These are phyloP conservation scores for Myotis daubentonii DNA, from an alignment of 2,797 vertebrate genomes.

Conservation along the genomic window DNA sequence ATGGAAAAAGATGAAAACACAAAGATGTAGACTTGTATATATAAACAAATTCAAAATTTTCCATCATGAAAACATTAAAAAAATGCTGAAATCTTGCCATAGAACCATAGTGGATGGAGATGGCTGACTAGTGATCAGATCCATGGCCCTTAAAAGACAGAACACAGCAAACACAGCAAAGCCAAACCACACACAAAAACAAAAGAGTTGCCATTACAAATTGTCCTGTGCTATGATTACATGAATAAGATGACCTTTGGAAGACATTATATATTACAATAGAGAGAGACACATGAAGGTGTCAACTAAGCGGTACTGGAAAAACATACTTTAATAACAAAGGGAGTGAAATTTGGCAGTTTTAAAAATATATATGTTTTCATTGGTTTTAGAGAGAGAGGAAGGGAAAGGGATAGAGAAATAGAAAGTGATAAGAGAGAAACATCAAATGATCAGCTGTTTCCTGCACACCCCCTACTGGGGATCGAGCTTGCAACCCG, in stretches of 20 bases:
- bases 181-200: slow-evolving; percentile 34
- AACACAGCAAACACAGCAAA: slow-evolving; percentile 17
- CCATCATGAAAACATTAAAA: slow-evolving; percentile 7
- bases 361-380: neutral
- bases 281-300: neutral
- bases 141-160: slow-evolving; percentile 8
- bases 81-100: slow-evolving; percentile 38
- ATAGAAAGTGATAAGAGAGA: too few relatives aligned
- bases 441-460: too few relatives aligned
- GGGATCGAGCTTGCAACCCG: too few relatives aligned
- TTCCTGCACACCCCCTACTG: too few relatives aligned
- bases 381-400: too few relatives aligned
- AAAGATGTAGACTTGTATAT: neutral
- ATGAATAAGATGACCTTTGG: neutral
- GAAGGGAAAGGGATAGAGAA: too few relatives aligned
- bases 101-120: neutral
- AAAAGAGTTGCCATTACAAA: slow-evolving; percentile 46
- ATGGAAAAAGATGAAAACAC: slow-evolving; percentile 14
- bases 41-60: slow-evolving; percentile 38
- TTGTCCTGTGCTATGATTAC: slow-evolving; percentile 3
- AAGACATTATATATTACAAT: neutral
- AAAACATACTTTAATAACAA: slow-evolving; percentile 43
- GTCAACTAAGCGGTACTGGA: neutral
- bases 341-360: neutral
- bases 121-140: neutral